Conservation (phyloP, 2,888 invertebrate species). For the Microchrysa polita region DNA sequence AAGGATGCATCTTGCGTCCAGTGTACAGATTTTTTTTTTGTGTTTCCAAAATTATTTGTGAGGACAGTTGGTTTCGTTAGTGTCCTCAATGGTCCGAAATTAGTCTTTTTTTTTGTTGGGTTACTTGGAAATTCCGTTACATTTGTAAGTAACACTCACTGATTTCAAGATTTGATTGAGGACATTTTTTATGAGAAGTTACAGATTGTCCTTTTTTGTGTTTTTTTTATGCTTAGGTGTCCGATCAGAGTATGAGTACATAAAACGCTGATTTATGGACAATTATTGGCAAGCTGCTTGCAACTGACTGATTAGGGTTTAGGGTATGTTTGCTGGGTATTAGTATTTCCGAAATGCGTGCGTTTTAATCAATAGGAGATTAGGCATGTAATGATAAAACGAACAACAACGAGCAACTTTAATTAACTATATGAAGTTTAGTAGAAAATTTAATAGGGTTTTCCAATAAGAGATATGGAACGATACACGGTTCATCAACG, state of each 20-base stretch:
- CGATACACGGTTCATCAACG: no score
- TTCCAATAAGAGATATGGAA: no score
- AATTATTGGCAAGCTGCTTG: no score
- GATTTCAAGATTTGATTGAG: background rate
- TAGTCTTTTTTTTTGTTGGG: background rate
- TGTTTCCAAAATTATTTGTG: background rate
- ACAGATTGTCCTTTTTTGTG: background rate
- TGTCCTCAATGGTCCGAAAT: background rate
- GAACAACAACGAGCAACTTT: no score
- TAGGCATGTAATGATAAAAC: no score
- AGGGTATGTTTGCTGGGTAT: no score
- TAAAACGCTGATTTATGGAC: background rate
- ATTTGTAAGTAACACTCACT: background rate
- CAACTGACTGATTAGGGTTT: no score
- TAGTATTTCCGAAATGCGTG: no score
- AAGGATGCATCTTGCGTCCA: conserved; percentile 13
- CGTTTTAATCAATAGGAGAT: no score
- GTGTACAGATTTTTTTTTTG: no score
- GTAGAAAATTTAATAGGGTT: no score
- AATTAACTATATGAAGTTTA: no score
- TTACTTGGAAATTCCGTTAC: background rate
- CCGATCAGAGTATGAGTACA: background rate
- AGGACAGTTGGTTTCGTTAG: conserved; percentile 22
- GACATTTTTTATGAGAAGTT: background rate
- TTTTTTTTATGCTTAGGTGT: background rate